phyloP scores from a whole-genome alignment of 1,140 invertebrate species.

The Euura lappo region DNA sequence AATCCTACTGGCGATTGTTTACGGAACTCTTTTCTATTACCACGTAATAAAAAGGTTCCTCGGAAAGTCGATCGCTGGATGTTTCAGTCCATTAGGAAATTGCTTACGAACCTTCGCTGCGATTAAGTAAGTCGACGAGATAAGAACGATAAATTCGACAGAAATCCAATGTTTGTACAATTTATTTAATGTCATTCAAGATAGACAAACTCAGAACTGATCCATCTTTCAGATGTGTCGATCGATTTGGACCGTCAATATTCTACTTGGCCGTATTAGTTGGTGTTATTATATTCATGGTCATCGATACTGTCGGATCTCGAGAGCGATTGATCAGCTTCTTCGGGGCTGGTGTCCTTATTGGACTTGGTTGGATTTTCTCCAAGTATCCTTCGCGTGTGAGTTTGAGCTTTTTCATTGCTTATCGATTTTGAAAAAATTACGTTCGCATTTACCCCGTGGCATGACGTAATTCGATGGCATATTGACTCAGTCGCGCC shows the following conservation, averaged over 20 bases:
- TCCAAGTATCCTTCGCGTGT: slow-evolving; percentile 67
- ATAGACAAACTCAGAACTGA: not conserved
- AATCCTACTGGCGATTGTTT: slow-evolving; percentile 68
- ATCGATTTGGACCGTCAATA: slow-evolving; percentile 21
- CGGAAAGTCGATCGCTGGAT: slow-evolving; percentile 47
- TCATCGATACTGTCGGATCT: slow-evolving; percentile 69
- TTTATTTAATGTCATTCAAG: not conserved
- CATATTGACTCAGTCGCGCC: no score
- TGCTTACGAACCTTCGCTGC: slow-evolving; percentile 12
- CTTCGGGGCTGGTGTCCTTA: slow-evolving; percentile 65
- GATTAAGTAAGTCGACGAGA: not conserved
- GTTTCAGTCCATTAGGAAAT: slow-evolving; percentile 17
- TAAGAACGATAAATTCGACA: not conserved
- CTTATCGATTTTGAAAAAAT: no score
- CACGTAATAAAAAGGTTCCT: slow-evolving; percentile 67
- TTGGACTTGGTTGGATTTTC: slow-evolving; percentile 64
- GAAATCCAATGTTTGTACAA: no score
- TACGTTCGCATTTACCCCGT: no score
- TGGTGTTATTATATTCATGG: slow-evolving; percentile 64
- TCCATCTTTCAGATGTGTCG: slow-evolving; percentile 18
- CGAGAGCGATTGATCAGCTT: slow-evolving; percentile 71
- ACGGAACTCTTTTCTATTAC: slow-evolving; percentile 71
- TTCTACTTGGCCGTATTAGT: slow-evolving; percentile 52
- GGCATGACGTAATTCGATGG: no score
- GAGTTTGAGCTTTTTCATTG: slow-evolving; percentile 26